Evolutionary conservation across 2,888 invertebrate genomes (phyloP), one percentile per base, ranked within the genome.

Genomic region (Parnassius smintheus): DNA sequence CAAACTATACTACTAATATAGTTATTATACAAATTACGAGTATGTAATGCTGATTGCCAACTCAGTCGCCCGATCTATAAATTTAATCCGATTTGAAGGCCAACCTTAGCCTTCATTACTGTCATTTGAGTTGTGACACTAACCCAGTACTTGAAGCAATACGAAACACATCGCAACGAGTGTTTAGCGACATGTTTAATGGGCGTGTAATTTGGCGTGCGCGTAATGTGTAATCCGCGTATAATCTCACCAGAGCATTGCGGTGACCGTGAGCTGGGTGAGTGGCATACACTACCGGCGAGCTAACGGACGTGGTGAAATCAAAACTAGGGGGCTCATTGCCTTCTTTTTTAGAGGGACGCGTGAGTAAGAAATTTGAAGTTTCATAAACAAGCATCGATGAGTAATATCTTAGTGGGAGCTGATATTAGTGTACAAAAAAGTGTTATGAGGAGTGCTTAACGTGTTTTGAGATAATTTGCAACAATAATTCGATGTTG

Each of bases 131-230:
- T 51, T 59, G 56, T 56, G 25, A 48, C 18, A 63, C 18, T 56
- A 60, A 64, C 52, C 51, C 59, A 55, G 55, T 59, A 59, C 54
- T 59, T 10, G 45, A 42, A 46, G 55, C 56, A 56, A 48, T 51
- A 48, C 48, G 48, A 50, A 18, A 62, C 61, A 62, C 69, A 70
- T 73, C 66, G 68, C 71, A 70, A 72, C 68, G 61, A 49, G 59
- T 60, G 48, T 60, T 60, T 60, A 64, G 64, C 64, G 64, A 59
- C 62, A 66, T 68, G 70, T 72, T 72, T 76, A 77, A 77, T 73
- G 71, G 57, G 68, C 69, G 71, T 64, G 70, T 72, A 76, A 76
- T 77, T 77, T 72, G 62, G 62, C 66, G 69, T 70, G 68, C 66
- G 52, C 42, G 60, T 64, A 66, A 68, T 72, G 75, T 74, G 75